Conservation (phyloP, 2,797 vertebrate species). For the Apodemus agrarius region DNA sequence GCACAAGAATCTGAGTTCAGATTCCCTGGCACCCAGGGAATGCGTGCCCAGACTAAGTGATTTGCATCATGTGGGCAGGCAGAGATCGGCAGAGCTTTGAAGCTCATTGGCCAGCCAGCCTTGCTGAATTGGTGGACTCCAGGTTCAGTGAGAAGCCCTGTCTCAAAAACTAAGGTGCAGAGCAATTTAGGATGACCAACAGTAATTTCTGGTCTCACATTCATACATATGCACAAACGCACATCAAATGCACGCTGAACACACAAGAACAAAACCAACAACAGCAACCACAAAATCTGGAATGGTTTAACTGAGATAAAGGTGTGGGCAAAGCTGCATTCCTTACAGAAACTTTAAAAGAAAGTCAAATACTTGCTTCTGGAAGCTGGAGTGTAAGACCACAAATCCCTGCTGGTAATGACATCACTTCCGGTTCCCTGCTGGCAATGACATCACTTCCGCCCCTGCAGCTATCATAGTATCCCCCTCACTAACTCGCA, state of each 20-base stretch:
- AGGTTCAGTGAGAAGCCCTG: neutral
- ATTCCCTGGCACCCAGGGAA: neutral
- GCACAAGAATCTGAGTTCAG: neutral
- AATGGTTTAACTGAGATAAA: neutral
- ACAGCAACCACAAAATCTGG: neutral
- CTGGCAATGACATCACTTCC: neutral
- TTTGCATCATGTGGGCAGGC: too few species aligned
- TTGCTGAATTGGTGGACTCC: neutral
- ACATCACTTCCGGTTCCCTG: neutral
- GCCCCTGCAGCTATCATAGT: neutral
- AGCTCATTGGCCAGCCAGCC: neutral
- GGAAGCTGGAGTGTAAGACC: too few species aligned
- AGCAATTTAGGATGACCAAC: neutral
- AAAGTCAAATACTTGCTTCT: neutral
- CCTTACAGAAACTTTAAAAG: neutral
- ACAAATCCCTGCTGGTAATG: neutral
- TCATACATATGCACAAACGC: neutral
- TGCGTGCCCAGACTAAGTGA: accelerated
- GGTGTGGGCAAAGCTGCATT: neutral
- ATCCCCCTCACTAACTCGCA: neutral
- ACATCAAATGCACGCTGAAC: neutral
- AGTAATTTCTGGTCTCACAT: neutral
- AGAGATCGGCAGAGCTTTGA: neutral
- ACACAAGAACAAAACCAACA: neutral
- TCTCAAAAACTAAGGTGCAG: neutral